phyloP scores from a whole-genome alignment of 2,113 vertebrate genomes.

The Tenebrosternarchus preto region DNA sequence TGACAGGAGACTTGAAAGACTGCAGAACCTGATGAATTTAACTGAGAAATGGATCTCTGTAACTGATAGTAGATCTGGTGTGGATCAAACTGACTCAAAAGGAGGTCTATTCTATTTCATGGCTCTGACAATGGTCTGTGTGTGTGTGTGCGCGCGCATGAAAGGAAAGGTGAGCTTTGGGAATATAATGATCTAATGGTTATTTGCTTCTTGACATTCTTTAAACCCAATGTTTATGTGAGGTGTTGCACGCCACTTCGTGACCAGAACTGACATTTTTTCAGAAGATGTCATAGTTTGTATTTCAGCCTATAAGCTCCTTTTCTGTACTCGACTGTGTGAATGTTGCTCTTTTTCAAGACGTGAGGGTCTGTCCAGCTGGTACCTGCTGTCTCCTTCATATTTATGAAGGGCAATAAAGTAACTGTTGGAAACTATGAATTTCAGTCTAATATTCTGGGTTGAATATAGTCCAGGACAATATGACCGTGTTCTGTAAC shows the following conservation, averaged over 20 bases:
- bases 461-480: neutral
- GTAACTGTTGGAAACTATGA: neutral
- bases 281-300: conserved; percentile 1
- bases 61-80: neutral
- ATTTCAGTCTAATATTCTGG: neutral
- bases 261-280: conserved; percentile 5
- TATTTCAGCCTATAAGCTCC: conserved; percentile 6
- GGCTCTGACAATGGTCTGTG: neutral
- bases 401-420: conserved; percentile 54
- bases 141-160: conserved; percentile 1
- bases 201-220: conserved; percentile 3
- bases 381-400: conserved; percentile 33
- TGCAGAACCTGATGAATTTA: neutral
- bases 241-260: neutral
- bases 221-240: neutral
- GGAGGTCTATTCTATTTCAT: conserved; percentile 4
- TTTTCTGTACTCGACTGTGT: neutral
- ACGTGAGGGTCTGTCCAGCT: conserved; percentile 13
- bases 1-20: neutral
- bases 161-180: neutral
- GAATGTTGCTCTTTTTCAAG: conserved; percentile 15
- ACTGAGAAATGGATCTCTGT: neutral
- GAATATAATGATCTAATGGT: neutral
- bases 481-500: neutral
- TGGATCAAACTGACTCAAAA: neutral